phyloP scores from a whole-genome alignment of 1,140 invertebrate species.

The Paramacrobiotus metropolitanus region DNA sequence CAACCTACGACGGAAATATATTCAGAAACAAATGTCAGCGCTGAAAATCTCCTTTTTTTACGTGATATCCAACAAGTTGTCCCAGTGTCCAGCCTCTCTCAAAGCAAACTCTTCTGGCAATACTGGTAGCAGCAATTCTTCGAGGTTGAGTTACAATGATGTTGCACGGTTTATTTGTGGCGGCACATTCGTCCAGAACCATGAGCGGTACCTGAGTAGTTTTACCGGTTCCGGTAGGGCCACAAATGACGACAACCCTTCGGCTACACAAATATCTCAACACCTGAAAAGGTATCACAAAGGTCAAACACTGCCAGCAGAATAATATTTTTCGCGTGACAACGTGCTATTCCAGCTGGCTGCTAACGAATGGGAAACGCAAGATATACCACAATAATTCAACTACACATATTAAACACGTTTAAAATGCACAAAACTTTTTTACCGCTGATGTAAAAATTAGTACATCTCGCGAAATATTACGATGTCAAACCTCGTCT shows the following conservation, averaged over 20 bases:
- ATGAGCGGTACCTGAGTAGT: conserved; percentile 69
- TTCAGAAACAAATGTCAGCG: neutral
- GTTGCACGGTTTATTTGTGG: conserved; percentile 36
- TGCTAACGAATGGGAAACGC: too few species aligned
- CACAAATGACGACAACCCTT: neutral
- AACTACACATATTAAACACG: neutral
- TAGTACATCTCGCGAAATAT: neutral
- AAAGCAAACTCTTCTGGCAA: conserved; percentile 46
- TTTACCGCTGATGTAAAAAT: neutral
- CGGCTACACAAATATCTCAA: neutral
- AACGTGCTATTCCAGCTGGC: too few species aligned
- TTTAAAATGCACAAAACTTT: neutral
- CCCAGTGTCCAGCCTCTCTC: conserved; percentile 52
- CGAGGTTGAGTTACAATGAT: conserved; percentile 69
- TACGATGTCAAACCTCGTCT: neutral
- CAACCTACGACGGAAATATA: conserved; percentile 27
- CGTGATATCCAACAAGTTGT: conserved; percentile 55
- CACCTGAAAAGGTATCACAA: neutral
- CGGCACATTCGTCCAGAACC: conserved; percentile 45
- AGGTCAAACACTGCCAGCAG: neutral
- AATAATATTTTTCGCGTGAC: too few species aligned
- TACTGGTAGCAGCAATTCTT: conserved; percentile 54
- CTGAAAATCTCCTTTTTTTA: conserved; percentile 16
- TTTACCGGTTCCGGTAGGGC: conserved; percentile 25
- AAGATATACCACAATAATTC: neutral